Evolutionary conservation across 2,113 vertebrate genomes (phyloP).

Genomic region (Colius striatus): DNA sequence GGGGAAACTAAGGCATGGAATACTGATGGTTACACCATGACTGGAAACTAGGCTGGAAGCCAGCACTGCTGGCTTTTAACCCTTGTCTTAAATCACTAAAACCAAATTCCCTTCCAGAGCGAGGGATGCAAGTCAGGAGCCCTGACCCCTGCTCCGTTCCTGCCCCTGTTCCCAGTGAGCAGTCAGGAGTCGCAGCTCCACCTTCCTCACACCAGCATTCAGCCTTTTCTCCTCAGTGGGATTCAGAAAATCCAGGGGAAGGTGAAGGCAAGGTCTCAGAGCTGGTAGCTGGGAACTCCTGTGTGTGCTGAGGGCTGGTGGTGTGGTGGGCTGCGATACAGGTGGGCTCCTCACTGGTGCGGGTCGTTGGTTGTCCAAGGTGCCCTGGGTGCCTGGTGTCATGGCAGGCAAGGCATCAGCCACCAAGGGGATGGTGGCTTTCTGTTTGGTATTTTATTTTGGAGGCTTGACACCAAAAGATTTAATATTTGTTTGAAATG

Average conservation of each 20-base stretch:
- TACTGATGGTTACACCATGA: not conserved
- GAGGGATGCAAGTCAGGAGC: not conserved
- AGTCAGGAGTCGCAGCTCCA: not conserved
- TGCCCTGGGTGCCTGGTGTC: not conserved
- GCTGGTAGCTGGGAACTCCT: not conserved
- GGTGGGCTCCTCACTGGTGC: not conserved
- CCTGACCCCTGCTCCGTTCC: accelerated
- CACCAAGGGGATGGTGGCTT: conserved; percentile 27
- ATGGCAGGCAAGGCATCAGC: not conserved
- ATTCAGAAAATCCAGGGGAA: not conserved
- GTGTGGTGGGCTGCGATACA: not conserved
- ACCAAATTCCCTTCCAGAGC: not conserved
- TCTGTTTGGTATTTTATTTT: conserved; percentile 46
- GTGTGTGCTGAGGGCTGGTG: not conserved
- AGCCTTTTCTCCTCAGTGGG: not conserved
- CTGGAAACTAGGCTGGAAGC: not conserved
- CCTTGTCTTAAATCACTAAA: not conserved
- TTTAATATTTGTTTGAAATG: conserved; percentile 78
- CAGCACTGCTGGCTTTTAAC: not conserved
- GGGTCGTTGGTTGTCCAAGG: not conserved
- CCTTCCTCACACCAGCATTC: not conserved
- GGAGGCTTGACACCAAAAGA: conserved; percentile 66
- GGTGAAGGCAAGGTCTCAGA: not conserved
- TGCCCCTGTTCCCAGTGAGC: not conserved
- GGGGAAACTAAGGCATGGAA: not conserved